Evolutionary conservation across 2,797 vertebrate genomes (phyloP).

Genomic region (Pseudotriccus pelzelni): DNA sequence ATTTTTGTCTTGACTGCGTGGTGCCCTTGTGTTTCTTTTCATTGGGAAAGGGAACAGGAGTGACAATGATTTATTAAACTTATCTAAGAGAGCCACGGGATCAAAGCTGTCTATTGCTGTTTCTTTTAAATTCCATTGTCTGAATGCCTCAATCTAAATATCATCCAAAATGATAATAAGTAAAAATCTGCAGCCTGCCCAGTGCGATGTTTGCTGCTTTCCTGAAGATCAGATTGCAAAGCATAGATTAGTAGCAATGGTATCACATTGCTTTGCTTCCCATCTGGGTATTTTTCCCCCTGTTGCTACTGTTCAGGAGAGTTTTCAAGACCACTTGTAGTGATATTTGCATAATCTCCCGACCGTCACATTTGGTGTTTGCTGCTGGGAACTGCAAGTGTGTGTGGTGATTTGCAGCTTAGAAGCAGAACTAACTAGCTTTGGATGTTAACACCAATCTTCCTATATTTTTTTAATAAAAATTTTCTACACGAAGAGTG

Average conservation of each 20-base stretch:
- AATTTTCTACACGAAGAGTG: not conserved
- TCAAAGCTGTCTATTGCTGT: not conserved
- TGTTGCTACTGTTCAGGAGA: not conserved
- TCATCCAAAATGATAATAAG: conserved; percentile 12
- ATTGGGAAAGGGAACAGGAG: not conserved
- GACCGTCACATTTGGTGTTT: not conserved
- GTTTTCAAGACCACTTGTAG: not conserved
- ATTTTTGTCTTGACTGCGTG: not conserved
- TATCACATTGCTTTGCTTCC: conserved; percentile 5
- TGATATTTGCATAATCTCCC: not conserved
- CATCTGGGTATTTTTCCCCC: not conserved
- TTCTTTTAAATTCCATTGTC: not conserved
- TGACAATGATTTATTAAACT: not conserved
- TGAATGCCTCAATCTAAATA: not conserved
- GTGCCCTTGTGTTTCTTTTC: not conserved
- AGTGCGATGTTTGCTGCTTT: conserved; percentile 2
- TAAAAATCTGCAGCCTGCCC: not conserved
- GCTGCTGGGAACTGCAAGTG: not conserved
- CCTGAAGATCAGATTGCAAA: conserved; percentile 34
- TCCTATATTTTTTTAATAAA: not conserved
- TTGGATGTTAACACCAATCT: not conserved
- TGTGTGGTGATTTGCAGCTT: not conserved
- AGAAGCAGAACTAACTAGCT: not conserved
- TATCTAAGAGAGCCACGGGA: not conserved
- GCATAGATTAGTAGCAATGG: not conserved